Base-by-base conservation (phyloP, 2,888 invertebrate genomes). In the Flexamia atlantica region DNA sequence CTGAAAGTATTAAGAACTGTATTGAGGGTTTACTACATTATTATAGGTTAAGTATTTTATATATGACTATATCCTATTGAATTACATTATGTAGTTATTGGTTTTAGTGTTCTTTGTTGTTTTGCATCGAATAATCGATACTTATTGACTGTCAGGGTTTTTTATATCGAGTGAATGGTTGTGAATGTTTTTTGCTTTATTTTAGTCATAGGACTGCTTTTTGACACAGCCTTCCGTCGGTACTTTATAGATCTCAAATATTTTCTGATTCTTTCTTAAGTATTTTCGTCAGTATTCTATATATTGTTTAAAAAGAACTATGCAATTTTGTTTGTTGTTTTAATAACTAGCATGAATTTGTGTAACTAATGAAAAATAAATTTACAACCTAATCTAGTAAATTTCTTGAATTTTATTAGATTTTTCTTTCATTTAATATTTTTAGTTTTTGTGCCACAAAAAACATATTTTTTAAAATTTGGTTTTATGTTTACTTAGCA, bases 91-190 rank as follows among this genome's bases (percentile, higher is more conserved):
- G 80, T 64, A 84, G 60, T 82, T 74, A 81, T 70, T 57, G 28
- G 57, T 81, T 83, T 74, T 74, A 79, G 36, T 74, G 72, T 74
- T 84, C 46, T 60, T 82, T 81, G 53, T 72, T 74, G 42, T 50
- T 76, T 70, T 70, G 80, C 68, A 83, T 82, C 40, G 82, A 82
- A 70, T 85, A 84, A 81, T 72, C 46, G 50, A 85, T 84, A 81
- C 82, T 81, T 81, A 81, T 40, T 81, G 84, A 76, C 84, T 85
- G 86, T 83, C 81, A 83, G 83, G 85, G 70, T 85, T 83, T 64
- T 64, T 82, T 64, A 68, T 84, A 76, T 76, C 42, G 83, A 30
- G 64, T 83, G 64, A 76, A 40, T 76, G 83, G 50, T 46, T 76
- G 74, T 74, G 72, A 50, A 53, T 53, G 72, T 72, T 17, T 76